Evolutionary conservation across 2,113 vertebrate genomes (phyloP), one percentile per base, ranked within the genome.

Genomic region (Emydura subglobosa): DNA sequence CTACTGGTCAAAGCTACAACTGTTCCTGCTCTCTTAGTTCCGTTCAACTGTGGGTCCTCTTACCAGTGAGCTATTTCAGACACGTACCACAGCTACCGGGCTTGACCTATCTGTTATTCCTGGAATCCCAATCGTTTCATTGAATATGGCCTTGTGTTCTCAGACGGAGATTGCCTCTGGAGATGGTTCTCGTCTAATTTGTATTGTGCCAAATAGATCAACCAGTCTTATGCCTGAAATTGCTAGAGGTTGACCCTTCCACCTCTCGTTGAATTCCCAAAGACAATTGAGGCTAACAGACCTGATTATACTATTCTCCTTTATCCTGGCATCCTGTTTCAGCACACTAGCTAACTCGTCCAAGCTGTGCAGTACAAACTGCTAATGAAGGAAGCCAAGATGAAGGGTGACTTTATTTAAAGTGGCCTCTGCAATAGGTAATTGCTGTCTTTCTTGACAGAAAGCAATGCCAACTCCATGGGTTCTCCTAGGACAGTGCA

Each of bases 11-110:
- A 68, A 72, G 14, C n/a, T 72, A 9, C 65, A 72, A 34, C 42
- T 27, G 42, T 27, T 13, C 22, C 42, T 78, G 22, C 19, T 39
- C 65, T 19, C n/a, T 39, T 72, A 39, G 27, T 61, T 61, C 31
- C 10, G 34, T n/a, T n/a, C n/a, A 22, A 8, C 9, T n/a, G 17
- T 39, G n/a, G 65, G 14, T 39, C 84, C 50, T 49, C 72, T 82
- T 51, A 10, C 1, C 0, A 2, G 17, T 16, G 6, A 22, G 3
- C 2, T 7, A 7, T 4, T 8, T 4, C 87, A 59, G 27, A 89
- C 1, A 19, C 16, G 16, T 27, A 78, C 9, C 6, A 34, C 16
- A 47, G 74, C 4, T 3, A 54, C 31, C 19, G 42, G 5, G 16
- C 1, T 1, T 76, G 27, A 34, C 13, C 19, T 57, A 79, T 25